Evolutionary conservation across 2,113 vertebrate genomes (phyloP), one percentile per base, ranked within the genome.

Genomic region (Fukomys damarensis): DNA sequence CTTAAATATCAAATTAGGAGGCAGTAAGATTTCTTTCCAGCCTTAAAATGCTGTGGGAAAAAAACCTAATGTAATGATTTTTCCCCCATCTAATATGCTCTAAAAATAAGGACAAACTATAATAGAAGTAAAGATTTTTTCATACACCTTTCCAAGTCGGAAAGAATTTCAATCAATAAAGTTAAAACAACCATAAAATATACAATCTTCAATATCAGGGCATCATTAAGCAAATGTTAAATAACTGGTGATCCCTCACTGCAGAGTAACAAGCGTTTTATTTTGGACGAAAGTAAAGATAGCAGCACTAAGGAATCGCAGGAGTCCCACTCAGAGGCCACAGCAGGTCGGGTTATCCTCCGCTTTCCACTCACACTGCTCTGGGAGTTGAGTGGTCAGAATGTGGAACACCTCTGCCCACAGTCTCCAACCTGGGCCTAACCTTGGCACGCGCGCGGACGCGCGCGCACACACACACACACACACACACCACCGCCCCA

Each of bases 121-220:
- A 90, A 86, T 0, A 95, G 74, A 91, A 70, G 70, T 89, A 96
- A 94, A 17, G 58, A 28, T 82, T 92, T 94, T 94, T 30, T 68
- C 32, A 38, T 68, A 86, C 59, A 79, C 46, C 91, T 66, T 68
- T 79, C 54, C 24, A 87, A 58, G 70, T 95, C 92, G 92, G 96
- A 88, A 95, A 89, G n/a, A 96, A 97, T 97, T 97, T 85, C 82
- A 95, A 96, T 97, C 89, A 93, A 93, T 84, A 94, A 89, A 76
- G 74, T 89, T 96, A 96, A 96, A 97, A 94, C 80, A 65, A 89
- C 52, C 84, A 94, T 54, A 77, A 94, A 70, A 83, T 30, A 94
- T 26, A 82, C 7, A 82, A 58, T 59, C 89, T 97, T 79, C 80
- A 84, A 76, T 66, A 92, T 52, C 89, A 93, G 52, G 70, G 41